Percentiles rank a stretch among this genome's conserved stretches.
Evolutionary conservation across 2,113 vertebrate genomes (phyloP).

Genomic region (Gambusia affinis): DNA sequence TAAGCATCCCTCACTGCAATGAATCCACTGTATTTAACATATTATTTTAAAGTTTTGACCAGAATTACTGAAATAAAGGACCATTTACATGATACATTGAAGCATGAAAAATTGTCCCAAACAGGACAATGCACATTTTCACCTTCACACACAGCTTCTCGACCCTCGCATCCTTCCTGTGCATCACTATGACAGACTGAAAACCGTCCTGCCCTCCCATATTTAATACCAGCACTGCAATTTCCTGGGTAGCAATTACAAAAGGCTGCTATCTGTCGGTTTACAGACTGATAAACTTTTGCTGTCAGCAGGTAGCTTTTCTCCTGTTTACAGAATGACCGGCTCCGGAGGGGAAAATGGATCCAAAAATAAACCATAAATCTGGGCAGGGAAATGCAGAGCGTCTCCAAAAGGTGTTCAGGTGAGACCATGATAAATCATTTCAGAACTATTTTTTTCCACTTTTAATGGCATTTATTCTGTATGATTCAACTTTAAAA

Average conservation of each 20-base stretch:
- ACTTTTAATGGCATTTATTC: not conserved
- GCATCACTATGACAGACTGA: slow-evolving; percentile 12
- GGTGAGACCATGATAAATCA: not conserved
- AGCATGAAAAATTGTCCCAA: not conserved
- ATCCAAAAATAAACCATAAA: not conserved
- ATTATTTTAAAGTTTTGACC: too few relatives aligned
- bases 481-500: not conserved
- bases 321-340: not conserved
- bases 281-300: slow-evolving; percentile 32
- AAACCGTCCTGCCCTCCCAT: slow-evolving; percentile 16
- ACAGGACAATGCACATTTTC: not conserved
- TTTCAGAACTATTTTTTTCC: not conserved
- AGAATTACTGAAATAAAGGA: not conserved
- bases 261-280: slow-evolving; percentile 24
- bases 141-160: not conserved
- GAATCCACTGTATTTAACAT: too few relatives aligned
- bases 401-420: not conserved
- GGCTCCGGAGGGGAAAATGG: not conserved
- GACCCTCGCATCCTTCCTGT: not conserved
- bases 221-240: slow-evolving; percentile 4
- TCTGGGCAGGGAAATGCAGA: not conserved
- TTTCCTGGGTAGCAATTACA: slow-evolving; percentile 12
- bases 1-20: too few relatives aligned
- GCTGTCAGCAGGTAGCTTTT: slow-evolving; percentile 21
- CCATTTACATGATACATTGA: not conserved